These are phyloP conservation scores for Muschampia plurimacula DNA, from an alignment of 2,888 invertebrate species.

Conservation along the genomic window DNA sequence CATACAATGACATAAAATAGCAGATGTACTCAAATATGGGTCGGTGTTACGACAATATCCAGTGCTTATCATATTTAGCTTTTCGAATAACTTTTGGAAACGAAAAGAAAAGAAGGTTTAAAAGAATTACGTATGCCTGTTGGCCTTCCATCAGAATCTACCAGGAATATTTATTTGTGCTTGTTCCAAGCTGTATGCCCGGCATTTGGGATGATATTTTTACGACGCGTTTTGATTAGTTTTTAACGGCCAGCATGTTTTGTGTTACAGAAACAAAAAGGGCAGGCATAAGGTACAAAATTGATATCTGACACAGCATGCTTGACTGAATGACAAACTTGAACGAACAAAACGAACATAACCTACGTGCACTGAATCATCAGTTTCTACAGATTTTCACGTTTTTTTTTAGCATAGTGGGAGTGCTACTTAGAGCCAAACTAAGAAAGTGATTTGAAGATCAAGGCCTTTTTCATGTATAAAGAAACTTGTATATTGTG, in stretches of 20 bases:
- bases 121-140: neutral
- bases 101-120: neutral
- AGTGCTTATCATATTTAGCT: too few species aligned
- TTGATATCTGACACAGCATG: neutral
- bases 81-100: neutral
- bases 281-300: neutral
- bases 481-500: too few species aligned
- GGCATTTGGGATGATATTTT: slow-evolving; percentile 1
- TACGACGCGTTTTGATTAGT: slow-evolving; percentile 14
- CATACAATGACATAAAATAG: too few species aligned
- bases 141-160: neutral
- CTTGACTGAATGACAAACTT: neutral
- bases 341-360: neutral
- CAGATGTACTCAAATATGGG: too few species aligned
- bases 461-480: too few species aligned
- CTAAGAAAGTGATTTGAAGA: too few species aligned
- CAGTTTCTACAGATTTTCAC: neutral
- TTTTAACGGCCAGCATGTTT: slow-evolving; percentile 13
- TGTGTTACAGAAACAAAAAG: neutral
- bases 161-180: slow-evolving; percentile 1
- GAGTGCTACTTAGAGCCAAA: too few species aligned
- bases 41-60: too few species aligned
- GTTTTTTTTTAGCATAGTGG: neutral
- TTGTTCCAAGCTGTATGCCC: neutral
- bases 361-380: neutral